Conservation (phyloP, 2,888 invertebrate genomes). For the Drosophila tripunctata region DNA sequence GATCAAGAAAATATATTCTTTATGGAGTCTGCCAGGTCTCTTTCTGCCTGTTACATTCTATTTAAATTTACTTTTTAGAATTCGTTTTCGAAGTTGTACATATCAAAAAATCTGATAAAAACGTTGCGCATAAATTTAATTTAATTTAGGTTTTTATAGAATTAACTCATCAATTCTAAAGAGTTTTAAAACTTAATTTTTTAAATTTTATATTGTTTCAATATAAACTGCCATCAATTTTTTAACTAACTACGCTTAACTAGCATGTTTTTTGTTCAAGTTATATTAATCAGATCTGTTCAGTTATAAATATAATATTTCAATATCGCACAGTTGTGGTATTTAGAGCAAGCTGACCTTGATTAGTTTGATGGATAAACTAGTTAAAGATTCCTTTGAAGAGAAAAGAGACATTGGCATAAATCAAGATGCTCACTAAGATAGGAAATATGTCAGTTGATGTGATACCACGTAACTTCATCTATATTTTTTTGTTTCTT, state of each 20-base stretch:
- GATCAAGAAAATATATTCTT: no score
- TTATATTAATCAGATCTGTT: not conserved
- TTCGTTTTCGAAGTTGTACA: no score
- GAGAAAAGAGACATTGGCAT: slow-evolving; percentile 18
- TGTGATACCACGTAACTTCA: slow-evolving; percentile 11
- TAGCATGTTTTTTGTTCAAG: not conserved
- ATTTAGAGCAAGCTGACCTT: slow-evolving; percentile 17
- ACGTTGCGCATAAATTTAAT: no score
- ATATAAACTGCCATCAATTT: not conserved
- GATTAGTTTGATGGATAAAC: slow-evolving; percentile 8
- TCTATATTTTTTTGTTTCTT: not conserved
- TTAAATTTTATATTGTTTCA: no score
- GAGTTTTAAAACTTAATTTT: no score
- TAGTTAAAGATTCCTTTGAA: slow-evolving; percentile 3
- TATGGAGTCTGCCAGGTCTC: no score
- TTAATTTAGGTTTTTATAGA: no score
- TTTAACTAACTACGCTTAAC: not conserved
- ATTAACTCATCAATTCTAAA: no score
- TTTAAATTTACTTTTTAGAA: no score
- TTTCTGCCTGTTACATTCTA: no score
- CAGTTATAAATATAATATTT: not conserved
- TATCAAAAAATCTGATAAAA: no score
- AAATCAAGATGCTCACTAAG: slow-evolving; percentile 52
- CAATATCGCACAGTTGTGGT: not conserved
- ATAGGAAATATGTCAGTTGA: slow-evolving; percentile 46